A percentile compares a stretch with the other conserved stretches of the same genome.
phyloP scores from a whole-genome alignment of 2,797 vertebrate genomes.

The Molossus molossus region DNA sequence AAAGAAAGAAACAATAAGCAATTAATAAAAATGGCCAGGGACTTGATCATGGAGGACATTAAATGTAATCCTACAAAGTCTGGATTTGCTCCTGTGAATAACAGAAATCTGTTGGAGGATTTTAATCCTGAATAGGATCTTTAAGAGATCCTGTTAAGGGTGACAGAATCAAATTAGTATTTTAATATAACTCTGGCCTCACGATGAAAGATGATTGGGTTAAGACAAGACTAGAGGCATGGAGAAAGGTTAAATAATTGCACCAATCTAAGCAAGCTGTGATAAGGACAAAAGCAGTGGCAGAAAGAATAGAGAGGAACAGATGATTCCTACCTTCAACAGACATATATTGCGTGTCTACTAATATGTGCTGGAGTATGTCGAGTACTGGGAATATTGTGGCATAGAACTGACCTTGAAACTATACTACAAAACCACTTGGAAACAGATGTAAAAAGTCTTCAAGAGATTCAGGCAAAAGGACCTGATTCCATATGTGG shows the following conservation, averaged over 20 bases:
- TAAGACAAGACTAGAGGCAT: neutral
- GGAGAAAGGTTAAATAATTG: neutral
- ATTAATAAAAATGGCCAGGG: neutral
- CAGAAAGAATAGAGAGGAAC: neutral
- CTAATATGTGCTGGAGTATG: neutral
- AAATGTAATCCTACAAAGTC: neutral
- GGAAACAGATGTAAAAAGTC: neutral
- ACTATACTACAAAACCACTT: neutral
- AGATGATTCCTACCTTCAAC: neutral
- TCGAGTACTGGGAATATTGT: neutral
- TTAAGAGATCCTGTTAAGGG: neutral
- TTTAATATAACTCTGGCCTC: conserved; percentile 49
- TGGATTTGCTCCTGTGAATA: neutral
- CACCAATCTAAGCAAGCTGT: neutral
- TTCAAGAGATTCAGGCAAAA: neutral
- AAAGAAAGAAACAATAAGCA: neutral
- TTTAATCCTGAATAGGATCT: conserved; percentile 12
- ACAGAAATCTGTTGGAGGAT: neutral
- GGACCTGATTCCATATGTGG: neutral
- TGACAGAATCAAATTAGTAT: conserved; percentile 27
- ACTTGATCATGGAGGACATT: neutral
- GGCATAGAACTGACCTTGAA: neutral
- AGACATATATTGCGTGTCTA: neutral
- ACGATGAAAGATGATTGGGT: neutral
- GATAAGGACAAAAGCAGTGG: neutral